phyloP scores from a whole-genome alignment of 1,140 invertebrate genomes.

The Drosophila serrata region DNA sequence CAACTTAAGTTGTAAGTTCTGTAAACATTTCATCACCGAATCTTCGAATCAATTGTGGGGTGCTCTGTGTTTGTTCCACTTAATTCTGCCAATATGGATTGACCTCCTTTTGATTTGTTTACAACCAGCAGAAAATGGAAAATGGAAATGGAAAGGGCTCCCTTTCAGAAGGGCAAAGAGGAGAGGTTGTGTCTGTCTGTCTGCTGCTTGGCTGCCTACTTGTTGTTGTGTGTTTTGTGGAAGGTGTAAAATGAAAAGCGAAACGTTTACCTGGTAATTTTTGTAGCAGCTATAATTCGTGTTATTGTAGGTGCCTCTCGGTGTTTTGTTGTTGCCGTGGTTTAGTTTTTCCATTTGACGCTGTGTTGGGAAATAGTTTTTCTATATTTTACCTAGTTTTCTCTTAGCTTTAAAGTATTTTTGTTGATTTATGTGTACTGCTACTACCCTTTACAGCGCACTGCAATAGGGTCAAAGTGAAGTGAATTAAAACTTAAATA shows the following conservation, averaged over 20 bases:
- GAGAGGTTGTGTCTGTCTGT: slow-evolving; percentile 14
- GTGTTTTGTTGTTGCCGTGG: slow-evolving; percentile 22
- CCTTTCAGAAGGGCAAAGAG: neutral
- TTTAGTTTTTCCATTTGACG: slow-evolving; percentile 46
- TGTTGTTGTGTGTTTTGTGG: slow-evolving; percentile 42
- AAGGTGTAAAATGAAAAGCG: slow-evolving; percentile 75
- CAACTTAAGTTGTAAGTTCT: slow-evolving; percentile 12
- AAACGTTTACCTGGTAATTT: slow-evolving; percentile 53
- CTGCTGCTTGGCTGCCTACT: slow-evolving; percentile 1
- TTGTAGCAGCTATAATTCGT: slow-evolving; percentile 22
- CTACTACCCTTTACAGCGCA: neutral
- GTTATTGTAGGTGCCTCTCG: slow-evolving; percentile 6
- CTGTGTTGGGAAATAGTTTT: slow-evolving; percentile 23
- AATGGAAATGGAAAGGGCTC: slow-evolving; percentile 3
- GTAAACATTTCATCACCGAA: slow-evolving; percentile 30
- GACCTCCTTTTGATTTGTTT: slow-evolving; percentile 72
- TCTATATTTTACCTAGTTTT: neutral
- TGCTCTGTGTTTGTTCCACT: slow-evolving; percentile 21
- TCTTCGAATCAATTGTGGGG: neutral
- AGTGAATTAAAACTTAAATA: neutral
- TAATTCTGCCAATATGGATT: slow-evolving; percentile 64
- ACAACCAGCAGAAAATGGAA: slow-evolving; percentile 48
- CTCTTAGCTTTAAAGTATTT: slow-evolving; percentile 1
- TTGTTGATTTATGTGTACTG: neutral
- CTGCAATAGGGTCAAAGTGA: neutral